Evolutionary conservation across 2,888 invertebrate genomes (phyloP).

Genomic region (Drosophila ezoana): DNA sequence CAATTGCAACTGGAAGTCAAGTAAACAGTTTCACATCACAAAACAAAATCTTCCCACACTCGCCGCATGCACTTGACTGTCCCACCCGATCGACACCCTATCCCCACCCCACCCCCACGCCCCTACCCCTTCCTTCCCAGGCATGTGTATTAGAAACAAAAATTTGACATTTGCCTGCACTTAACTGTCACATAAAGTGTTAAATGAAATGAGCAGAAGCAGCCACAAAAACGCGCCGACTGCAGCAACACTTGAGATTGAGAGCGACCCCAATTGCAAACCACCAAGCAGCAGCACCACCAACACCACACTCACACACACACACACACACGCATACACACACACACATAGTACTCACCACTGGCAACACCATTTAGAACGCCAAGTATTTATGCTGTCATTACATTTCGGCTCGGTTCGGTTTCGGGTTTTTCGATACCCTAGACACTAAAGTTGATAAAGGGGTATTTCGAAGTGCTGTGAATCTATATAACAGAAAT

Average conservation of each 20-base stretch:
- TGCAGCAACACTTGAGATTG: slow-evolving; percentile 72
- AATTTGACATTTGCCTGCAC: slow-evolving; percentile 78
- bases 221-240: slow-evolving; percentile 67
- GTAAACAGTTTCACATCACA: slow-evolving; percentile 24
- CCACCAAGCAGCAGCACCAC: slow-evolving; percentile 42
- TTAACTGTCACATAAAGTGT: slow-evolving; percentile 80
- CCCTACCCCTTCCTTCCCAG: not conserved
- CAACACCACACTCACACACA: slow-evolving; percentile 18
- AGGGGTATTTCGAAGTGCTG: not conserved
- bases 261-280: slow-evolving; percentile 71
- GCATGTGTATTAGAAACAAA: slow-evolving; percentile 68
- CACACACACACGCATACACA: not conserved
- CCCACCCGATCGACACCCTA: slow-evolving; percentile 11
- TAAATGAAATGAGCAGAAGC: slow-evolving; percentile 77
- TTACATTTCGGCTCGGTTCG: slow-evolving; percentile 63
- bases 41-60: slow-evolving; percentile 71
- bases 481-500: not conserved
- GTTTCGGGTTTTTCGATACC: slow-evolving; percentile 53
- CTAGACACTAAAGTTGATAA: slow-evolving; percentile 10
- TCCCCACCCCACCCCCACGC: not conserved
- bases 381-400: slow-evolving; percentile 76
- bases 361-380: slow-evolving; percentile 53
- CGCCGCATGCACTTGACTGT: slow-evolving; percentile 65
- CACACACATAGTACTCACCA: slow-evolving; percentile 33
- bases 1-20: slow-evolving; percentile 13